Conservation (phyloP, 2,113 vertebrate genomes). For the Camelus bactrianus region DNA sequence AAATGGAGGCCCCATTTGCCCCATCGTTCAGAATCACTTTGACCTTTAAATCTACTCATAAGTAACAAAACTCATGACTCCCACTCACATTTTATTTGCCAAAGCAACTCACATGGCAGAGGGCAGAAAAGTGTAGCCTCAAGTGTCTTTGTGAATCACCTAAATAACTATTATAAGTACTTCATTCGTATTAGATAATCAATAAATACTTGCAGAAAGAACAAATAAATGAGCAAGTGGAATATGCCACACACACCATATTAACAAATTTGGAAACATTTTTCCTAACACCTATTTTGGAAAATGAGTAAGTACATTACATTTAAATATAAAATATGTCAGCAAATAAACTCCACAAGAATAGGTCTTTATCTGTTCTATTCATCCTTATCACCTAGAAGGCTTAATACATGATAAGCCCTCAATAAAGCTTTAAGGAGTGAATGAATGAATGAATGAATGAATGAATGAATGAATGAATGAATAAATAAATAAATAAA, state of each 20-base stretch:
- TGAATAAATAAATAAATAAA: no score
- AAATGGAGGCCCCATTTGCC: not conserved
- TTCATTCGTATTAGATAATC: not conserved
- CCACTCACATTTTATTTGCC: not conserved
- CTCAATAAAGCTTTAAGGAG: not conserved
- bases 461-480: not conserved
- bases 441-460: not conserved
- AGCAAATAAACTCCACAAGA: not conserved
- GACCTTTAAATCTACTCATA: not conserved
- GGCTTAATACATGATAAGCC: not conserved
- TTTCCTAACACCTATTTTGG: not conserved
- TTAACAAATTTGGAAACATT: not conserved
- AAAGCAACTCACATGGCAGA: not conserved
- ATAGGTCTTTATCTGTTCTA: not conserved
- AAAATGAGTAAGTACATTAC: not conserved
- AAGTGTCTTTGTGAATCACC: not conserved
- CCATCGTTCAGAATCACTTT: not conserved
- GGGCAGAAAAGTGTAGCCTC: not conserved
- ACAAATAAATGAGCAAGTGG: not conserved
- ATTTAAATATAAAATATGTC: slow-evolving; percentile 14
- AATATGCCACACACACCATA: not conserved
- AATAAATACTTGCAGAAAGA: not conserved
- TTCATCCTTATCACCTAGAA: not conserved
- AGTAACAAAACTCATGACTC: not conserved
- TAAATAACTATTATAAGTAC: not conserved